These are phyloP conservation scores for Lissonota sp. DNA, from an alignment of 2,888 invertebrate species.

Conservation along the genomic window DNA sequence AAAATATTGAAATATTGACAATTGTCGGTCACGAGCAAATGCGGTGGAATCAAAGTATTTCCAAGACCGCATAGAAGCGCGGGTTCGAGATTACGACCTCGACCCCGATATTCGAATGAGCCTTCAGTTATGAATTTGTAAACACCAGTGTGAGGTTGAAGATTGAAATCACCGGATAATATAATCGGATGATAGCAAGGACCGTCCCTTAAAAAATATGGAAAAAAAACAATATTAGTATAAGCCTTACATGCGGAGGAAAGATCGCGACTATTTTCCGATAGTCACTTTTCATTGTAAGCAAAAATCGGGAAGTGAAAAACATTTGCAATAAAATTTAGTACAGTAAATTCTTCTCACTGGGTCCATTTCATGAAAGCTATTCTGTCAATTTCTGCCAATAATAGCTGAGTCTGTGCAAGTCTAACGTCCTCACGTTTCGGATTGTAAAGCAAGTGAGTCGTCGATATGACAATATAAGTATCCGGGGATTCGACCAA, in stretches of 20 bases:
- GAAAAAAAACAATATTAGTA: too few species aligned
- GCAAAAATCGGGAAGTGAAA: constrained; percentile 57
- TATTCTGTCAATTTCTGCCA: constrained; percentile 93
- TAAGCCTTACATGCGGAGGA: too few species aligned
- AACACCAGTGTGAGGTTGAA: constrained; percentile 90
- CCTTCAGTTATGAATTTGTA: constrained; percentile 89
- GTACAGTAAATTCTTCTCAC: constrained; percentile 72
- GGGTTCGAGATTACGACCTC: constrained; percentile 82
- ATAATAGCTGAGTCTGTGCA: constrained; percentile 93
- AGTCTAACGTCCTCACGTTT: constrained; percentile 94
- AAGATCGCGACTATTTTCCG: background rate
- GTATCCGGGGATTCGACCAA: constrained; percentile 84
- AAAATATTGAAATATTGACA: constrained; percentile 86
- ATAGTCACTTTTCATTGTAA: constrained; percentile 21
- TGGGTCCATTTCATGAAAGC: constrained; percentile 85
- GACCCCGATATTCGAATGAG: constrained; percentile 84
- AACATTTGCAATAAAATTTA: background rate
- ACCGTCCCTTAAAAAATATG: constrained; percentile 69
- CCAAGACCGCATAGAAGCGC: constrained; percentile 75
- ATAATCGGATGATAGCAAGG: constrained; percentile 90
- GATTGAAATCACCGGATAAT: constrained; percentile 97
- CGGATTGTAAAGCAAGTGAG: constrained; percentile 97
- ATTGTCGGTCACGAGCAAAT: constrained; percentile 85
- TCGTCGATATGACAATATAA: constrained; percentile 93
- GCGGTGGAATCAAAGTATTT: constrained; percentile 80